These are phyloP conservation scores for Poeciliopsis prolifica DNA, from an alignment of 2,113 vertebrate genomes.

Conservation along the genomic window DNA sequence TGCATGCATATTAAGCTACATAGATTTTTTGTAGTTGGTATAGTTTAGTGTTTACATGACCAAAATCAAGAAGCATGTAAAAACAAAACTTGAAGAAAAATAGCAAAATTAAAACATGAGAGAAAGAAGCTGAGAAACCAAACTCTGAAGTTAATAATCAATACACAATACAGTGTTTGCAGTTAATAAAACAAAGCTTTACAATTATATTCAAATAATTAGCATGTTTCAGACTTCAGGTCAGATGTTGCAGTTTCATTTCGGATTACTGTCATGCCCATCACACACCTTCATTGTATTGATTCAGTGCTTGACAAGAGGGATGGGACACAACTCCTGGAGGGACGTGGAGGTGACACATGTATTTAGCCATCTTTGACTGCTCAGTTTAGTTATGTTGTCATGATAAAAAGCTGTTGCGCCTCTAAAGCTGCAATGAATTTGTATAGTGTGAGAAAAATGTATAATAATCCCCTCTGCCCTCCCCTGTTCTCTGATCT, in stretches of 20 bases:
- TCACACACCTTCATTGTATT: too few species aligned
- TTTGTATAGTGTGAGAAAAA: constrained; percentile 22
- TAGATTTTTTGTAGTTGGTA: neutral
- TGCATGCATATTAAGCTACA: constrained; percentile 7
- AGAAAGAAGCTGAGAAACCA: neutral
- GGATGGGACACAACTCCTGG: neutral
- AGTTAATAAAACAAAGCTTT: neutral
- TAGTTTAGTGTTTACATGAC: neutral
- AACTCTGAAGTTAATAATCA: neutral
- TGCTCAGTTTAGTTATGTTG: neutral
- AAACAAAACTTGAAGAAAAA: neutral
- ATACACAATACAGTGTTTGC: neutral
- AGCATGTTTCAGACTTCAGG: neutral
- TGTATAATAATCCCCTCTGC: constrained; percentile 19
- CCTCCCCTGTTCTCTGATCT: constrained; percentile 6
- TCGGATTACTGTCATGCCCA: neutral
- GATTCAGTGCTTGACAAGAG: too few species aligned
- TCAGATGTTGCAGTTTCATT: too few species aligned
- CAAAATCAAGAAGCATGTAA: too few species aligned
- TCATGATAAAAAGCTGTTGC: neutral
- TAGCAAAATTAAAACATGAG: neutral
- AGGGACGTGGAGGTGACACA: neutral
- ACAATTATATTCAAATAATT: neutral
- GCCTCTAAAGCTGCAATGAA: constrained; percentile 9
- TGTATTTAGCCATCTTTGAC: neutral